Evolutionary conservation across 2,888 invertebrate genomes (phyloP), one percentile per base, ranked within the genome.

Genomic region (Dolichopus griseipennis): DNA sequence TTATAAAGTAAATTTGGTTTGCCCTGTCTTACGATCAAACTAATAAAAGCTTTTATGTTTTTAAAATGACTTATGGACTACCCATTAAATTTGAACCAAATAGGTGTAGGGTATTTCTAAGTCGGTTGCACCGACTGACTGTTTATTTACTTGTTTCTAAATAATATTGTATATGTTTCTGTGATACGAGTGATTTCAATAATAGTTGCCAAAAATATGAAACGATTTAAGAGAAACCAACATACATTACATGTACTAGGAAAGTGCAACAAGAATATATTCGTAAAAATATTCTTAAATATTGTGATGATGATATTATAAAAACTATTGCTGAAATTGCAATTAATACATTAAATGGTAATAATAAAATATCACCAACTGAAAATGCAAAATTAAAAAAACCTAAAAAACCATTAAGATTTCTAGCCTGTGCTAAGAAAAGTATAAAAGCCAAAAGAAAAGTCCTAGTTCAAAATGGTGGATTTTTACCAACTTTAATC

Each of bases 391-490:
- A 21, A 18, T 62, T 66, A 41, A 61, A 37, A 34, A 66, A 34
- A 9, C 34, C 62, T 62, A 66, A 62, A 62, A 62, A n/a, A 12
- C 0, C 4, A 21, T 20, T 62, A 66, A 62, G 66, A 6, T 20
- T 20, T n/a, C 15, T 66, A 41, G 41, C 22, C 7, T 3, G 21
- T 43, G 20, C 63, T 20, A 63, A 66, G 41, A 12, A 12, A 12
- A 63, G 43, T 66, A 15, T 66, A 15, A 15, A 37, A 41, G 12
- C 43, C 1, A 66, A 68, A 21, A 33, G 68, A 21, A 68, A 64
- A 66, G 15, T 68, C 1, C n/a, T 68, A 33, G 22, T 66, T 4
- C 68, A 68, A 63, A 15, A 64, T 43, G 66, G 68, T 20, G 68
- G 68, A 7, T 66, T 68, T 43, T 43, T 68, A 66, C 68, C 66